phyloP scores from a whole-genome alignment of 1,140 invertebrate species.

The Protaetia brevitarsis region DNA sequence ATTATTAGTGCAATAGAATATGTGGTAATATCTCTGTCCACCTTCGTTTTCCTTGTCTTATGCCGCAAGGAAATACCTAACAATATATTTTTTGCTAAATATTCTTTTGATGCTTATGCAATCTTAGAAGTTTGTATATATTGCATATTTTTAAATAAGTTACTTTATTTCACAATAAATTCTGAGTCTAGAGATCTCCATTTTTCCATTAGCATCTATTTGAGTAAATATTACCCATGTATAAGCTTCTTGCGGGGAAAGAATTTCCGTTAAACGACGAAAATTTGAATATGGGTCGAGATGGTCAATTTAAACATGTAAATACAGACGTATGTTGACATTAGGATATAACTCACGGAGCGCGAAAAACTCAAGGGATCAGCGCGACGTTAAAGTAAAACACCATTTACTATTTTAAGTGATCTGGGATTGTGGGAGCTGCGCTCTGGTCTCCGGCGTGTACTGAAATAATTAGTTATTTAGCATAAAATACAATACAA shows the following conservation, averaged over 20 bases:
- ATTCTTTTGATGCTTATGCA: no score
- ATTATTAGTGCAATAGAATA: no score
- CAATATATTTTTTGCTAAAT: no score
- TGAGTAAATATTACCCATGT: background rate
- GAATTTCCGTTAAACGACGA: background rate
- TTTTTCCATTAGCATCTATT: no score
- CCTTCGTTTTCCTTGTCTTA: no score
- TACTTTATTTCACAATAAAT: no score
- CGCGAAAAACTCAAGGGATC: constrained; percentile 19
- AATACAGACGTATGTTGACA: constrained; percentile 20
- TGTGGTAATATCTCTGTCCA: no score
- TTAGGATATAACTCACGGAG: constrained; percentile 22
- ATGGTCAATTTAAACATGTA: constrained; percentile 22
- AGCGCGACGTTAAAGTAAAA: constrained; percentile 32
- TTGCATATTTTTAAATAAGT: no score
- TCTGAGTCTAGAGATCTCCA: no score
- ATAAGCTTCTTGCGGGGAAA: background rate
- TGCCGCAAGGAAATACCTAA: no score
- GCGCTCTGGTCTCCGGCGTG: constrained; percentile 32
- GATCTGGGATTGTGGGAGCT: constrained; percentile 32
- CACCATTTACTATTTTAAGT: constrained; percentile 39
- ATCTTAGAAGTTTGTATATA: no score
- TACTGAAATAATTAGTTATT: constrained; percentile 38
- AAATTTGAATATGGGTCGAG: background rate
- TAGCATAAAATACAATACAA: constrained; percentile 40